Conservation (phyloP, 2,113 vertebrate genomes). For the Elachura formosa region DNA sequence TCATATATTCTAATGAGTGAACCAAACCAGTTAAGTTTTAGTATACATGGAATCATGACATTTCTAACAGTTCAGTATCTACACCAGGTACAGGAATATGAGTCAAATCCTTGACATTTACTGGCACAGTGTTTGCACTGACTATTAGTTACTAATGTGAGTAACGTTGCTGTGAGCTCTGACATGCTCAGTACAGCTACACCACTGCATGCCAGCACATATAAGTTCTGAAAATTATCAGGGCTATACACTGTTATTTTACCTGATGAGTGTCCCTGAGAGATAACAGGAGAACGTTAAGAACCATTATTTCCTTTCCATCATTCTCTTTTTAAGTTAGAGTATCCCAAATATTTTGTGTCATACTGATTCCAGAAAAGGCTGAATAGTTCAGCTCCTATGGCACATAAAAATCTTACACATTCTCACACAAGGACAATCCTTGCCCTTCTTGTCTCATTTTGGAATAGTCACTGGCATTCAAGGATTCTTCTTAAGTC, state of each 20-base stretch:
- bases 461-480: background rate
- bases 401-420: background rate
- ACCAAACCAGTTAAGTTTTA: background rate
- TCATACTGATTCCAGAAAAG: background rate
- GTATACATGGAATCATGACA: accelerated
- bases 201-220: background rate
- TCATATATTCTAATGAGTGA: background rate
- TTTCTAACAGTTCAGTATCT: background rate
- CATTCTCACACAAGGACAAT: background rate
- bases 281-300: background rate
- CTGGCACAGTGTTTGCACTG: background rate
- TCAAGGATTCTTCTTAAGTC: background rate
- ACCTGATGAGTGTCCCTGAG: background rate
- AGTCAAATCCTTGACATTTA: background rate
- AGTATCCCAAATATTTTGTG: background rate
- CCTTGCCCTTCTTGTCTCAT: background rate
- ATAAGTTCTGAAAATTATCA: background rate
- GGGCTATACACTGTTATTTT: background rate
- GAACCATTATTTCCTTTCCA: background rate
- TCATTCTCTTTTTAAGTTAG: background rate
- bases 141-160: background rate
- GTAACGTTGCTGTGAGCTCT: background rate
- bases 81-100: background rate
- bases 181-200: background rate
- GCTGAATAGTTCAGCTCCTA: background rate